Evolutionary conservation across 2,797 vertebrate genomes (phyloP).

Genomic region (Typhlichthys eigenmanni): DNA sequence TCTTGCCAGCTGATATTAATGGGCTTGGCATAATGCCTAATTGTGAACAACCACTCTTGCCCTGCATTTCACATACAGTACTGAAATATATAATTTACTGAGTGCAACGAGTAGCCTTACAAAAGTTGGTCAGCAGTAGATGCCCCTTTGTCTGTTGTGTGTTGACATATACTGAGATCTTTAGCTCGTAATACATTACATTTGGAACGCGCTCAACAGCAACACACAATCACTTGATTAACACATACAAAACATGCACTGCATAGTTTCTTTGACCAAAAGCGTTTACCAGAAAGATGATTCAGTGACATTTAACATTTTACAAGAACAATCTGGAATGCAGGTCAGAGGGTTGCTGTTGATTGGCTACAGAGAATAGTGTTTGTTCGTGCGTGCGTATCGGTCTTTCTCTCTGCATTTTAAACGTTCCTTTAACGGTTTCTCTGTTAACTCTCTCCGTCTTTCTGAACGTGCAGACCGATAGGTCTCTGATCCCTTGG

Average conservation of each 20-base stretch:
- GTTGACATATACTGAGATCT: too few relatives aligned
- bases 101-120: too few relatives aligned
- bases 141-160: too few relatives aligned
- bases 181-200: too few relatives aligned
- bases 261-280: neutral
- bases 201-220: too few relatives aligned
- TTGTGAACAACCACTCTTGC: neutral
- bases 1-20: neutral
- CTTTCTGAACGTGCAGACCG: conserved; percentile 41
- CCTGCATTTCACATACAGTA: too few relatives aligned
- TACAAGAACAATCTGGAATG: conserved; percentile 1
- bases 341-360: neutral
- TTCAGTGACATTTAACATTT: conserved; percentile 4
- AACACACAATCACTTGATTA: too few relatives aligned
- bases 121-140: too few relatives aligned
- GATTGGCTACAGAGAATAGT: neutral
- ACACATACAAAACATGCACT: too few relatives aligned
- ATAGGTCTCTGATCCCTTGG: conserved; percentile 50
- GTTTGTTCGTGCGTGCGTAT: neutral
- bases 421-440: neutral
- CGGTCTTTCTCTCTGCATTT: neutral
- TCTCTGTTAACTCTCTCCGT: conserved; percentile 9
- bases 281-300: conserved; percentile 4
- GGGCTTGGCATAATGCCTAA: conserved; percentile 9
- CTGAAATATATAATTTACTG: too few relatives aligned